Percentiles rank a stretch among this genome's conserved stretches.
Evolutionary conservation across 2,888 invertebrate species (phyloP).

Genomic region (Stenurella melanura): DNA sequence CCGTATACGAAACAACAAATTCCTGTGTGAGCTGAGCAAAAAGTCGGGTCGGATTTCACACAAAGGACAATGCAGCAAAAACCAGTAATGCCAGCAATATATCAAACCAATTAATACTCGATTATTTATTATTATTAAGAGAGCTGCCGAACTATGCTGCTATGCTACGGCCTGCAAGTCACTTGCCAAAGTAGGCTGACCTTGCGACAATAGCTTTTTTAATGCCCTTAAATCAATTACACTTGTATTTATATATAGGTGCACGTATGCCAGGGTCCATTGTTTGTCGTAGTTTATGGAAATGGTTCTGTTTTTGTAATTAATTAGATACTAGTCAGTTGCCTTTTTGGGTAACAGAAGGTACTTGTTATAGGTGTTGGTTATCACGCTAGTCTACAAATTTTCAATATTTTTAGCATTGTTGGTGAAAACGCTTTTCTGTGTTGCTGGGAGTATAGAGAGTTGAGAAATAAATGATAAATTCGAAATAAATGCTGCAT

Average conservation of each 20-base stretch:
- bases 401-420: no score
- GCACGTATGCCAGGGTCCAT: slow-evolving; percentile 10
- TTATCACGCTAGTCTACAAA: no score
- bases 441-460: no score
- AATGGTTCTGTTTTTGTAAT: slow-evolving; percentile 13
- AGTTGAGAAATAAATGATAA: no score
- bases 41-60: slow-evolving; percentile 69
- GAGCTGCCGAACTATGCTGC: slow-evolving; percentile 69
- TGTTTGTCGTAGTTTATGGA: slow-evolving; percentile 30
- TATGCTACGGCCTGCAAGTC: slow-evolving; percentile 27
- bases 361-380: neutral
- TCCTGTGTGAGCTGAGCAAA: slow-evolving; percentile 67
- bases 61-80: slow-evolving; percentile 71
- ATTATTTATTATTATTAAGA: slow-evolving; percentile 72
- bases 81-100: slow-evolving; percentile 71
- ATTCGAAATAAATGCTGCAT: no score
- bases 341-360: neutral
- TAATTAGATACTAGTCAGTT: slow-evolving; percentile 14
- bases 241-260: slow-evolving; percentile 12
- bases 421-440: no score
- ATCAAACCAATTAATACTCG: slow-evolving; percentile 73
- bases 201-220: slow-evolving; percentile 46
- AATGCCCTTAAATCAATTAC: slow-evolving; percentile 38
- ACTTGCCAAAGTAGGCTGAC: slow-evolving; percentile 51
- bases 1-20: slow-evolving; percentile 66